These are phyloP conservation scores for Styela plicata DNA, from an alignment of 23 tunicate genomes.

Conservation along the genomic window DNA sequence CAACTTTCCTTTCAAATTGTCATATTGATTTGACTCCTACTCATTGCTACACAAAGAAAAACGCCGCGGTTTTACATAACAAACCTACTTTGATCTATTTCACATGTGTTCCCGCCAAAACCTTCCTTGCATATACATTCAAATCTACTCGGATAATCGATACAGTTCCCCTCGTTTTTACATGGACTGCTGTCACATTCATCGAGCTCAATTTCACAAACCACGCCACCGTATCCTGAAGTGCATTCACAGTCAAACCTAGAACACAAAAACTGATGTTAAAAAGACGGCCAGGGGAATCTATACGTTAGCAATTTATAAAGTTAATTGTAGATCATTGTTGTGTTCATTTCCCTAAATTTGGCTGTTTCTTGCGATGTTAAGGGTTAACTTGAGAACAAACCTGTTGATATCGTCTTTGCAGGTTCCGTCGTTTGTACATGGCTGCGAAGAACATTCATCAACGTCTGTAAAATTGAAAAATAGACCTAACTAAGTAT, in stretches of 20 bases:
- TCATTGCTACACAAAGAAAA: too few relatives aligned
- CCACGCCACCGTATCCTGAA: constrained; percentile 27
- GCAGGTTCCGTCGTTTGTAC: constrained; percentile 23
- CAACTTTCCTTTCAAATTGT: too few relatives aligned
- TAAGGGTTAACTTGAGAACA: not conserved
- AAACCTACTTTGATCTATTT: constrained; percentile 15
- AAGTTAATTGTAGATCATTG: too few relatives aligned
- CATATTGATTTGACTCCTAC: too few relatives aligned
- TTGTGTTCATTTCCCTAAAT: too few relatives aligned
- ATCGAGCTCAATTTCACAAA: constrained; percentile 25
- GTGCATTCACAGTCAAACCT: constrained; percentile 41
- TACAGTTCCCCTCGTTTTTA: constrained; percentile 22
- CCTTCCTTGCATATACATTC: constrained; percentile 17
- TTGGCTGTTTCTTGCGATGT: too few relatives aligned
- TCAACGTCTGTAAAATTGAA: constrained; percentile 21
- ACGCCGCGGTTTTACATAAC: too few relatives aligned
- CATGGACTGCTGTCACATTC: constrained; percentile 35
- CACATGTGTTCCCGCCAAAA: not conserved
- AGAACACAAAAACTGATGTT: not conserved
- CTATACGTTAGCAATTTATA: too few relatives aligned
- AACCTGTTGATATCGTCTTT: constrained; percentile 17
- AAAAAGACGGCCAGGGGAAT: too few relatives aligned
- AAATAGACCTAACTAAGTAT: too few relatives aligned
- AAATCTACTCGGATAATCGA: constrained; percentile 5
- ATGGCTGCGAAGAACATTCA: constrained; percentile 15